Base-by-base conservation (phyloP, 1,140 invertebrate species). In the Neodiprion fabricii region DNA sequence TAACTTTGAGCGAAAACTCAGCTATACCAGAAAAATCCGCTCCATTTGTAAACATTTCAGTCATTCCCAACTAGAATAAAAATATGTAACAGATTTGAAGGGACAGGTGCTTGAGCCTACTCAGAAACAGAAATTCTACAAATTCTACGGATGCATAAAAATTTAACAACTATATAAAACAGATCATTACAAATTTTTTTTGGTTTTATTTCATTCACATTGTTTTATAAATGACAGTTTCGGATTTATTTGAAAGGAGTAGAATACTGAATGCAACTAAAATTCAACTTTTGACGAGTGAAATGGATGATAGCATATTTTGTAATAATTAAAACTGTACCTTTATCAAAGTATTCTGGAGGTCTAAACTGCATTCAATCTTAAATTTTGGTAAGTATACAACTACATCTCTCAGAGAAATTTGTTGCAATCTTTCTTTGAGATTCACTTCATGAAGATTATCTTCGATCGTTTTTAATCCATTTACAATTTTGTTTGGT, bases 321-420 rank as follows among this genome's bases (percentile, higher is more conserved):
- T 40, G 5, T 40, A 40, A 40, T 40, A n/a, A 61, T 69, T 61
- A 47, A 47, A 0, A 0, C 74, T 53, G 76, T 78, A 92, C 92
- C 83, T 90, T 77, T 48, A 79, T 28, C 40, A 94, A 83, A 48
- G 88, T 77, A 0, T 87, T 69, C 47, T 85, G 89, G 1, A 94
- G 80, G 70, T 91, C 79, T 9, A 91, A 81, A 70, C 82, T 83
- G 28, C 84, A 89, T 82, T 92, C 90, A 8, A 92, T 88, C 74
- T 89, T 89, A 79, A 94, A 93, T 79, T 90, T 91, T 1, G 93
- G 93, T 68, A 94, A 53, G 5, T 77, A 85, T 1, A 94, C 76
- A 7, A 88, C 77, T 5, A 93, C 87, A 74, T 90, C 83, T n/a
- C 79, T 77, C 1, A 78, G 49, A 8, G 61, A 5, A 0, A 81